A percentile compares a stretch with the other conserved stretches of the same genome.
phyloP scores from a whole-genome alignment of 2,113 vertebrate species.

The Strigops habroptila region DNA sequence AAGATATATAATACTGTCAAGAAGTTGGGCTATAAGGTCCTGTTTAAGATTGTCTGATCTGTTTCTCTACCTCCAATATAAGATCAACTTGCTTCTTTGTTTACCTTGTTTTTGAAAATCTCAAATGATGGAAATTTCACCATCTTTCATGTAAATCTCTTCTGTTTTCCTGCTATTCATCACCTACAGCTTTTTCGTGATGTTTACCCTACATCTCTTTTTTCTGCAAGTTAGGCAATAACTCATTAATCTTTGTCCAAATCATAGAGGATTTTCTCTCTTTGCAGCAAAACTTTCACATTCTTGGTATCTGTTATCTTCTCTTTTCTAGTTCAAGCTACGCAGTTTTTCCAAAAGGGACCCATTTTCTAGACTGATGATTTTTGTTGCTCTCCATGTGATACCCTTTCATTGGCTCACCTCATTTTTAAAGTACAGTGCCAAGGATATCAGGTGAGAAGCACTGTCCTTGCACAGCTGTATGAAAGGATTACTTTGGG shows the following conservation, averaged over 20 bases:
- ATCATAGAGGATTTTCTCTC: neutral
- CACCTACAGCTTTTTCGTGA: neutral
- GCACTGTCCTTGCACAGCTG: rapidly evolving
- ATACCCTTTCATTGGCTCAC: neutral
- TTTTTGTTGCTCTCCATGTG: neutral
- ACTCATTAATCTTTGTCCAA: neutral
- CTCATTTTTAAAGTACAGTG: neutral
- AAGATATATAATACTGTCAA: neutral
- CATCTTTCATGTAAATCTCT: neutral
- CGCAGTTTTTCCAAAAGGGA: neutral
- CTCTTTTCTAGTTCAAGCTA: neutral
- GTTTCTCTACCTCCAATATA: neutral
- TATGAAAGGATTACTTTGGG: neutral
- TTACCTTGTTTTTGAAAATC: neutral
- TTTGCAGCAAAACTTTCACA: neutral
- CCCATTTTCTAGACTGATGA: neutral
- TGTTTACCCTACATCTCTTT: neutral
- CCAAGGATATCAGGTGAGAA: neutral
- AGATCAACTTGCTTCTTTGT: neutral
- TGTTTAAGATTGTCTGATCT: neutral
- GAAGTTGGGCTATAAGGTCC: neutral
- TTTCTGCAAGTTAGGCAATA: neutral
- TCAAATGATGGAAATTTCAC: neutral
- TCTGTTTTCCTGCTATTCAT: neutral
- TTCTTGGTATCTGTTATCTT: neutral